Percentiles rank a stretch among this genome's conserved stretches.
Conservation (phyloP, 2,797 vertebrate species). For the Gobionotothen gibberifrons region DNA sequence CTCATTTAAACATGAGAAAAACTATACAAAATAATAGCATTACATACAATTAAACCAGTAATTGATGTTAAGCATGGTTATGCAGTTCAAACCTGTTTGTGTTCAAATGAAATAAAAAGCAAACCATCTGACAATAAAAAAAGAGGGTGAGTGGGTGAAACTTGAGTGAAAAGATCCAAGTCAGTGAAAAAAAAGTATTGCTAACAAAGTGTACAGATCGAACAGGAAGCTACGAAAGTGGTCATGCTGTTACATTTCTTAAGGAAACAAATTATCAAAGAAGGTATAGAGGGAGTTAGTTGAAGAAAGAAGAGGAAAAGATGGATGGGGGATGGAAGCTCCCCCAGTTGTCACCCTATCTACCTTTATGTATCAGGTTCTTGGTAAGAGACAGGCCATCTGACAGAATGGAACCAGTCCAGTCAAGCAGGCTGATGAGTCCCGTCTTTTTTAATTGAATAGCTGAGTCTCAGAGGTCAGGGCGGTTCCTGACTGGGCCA, state of each 20-base stretch:
- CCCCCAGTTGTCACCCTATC: slow-evolving; percentile 69
- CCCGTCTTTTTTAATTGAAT: slow-evolving; percentile 65
- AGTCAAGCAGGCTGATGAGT: slow-evolving; percentile 62
- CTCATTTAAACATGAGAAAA: background rate
- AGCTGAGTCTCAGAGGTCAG: slow-evolving; percentile 36
- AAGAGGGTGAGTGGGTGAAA: background rate
- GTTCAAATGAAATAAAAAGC: background rate
- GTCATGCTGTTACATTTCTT: background rate
- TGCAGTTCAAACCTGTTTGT: background rate
- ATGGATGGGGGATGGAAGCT: slow-evolving; percentile 24
- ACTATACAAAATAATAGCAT: background rate
- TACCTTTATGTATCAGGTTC: slow-evolving; percentile 65
- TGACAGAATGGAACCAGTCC: slow-evolving; percentile 78
- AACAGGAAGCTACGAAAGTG: background rate
- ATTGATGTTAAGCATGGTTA: background rate
- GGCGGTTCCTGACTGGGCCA: background rate
- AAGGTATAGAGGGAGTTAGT: background rate
- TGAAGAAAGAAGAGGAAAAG: slow-evolving; percentile 2
- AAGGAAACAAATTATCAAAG: background rate
- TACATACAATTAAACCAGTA: background rate
- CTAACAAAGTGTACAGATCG: background rate
- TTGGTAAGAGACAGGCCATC: slow-evolving; percentile 49
- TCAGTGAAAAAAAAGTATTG: background rate
- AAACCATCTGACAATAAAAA: background rate
- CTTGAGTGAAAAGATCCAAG: background rate